Evolutionary conservation across 2,888 invertebrate species (phyloP), one percentile per base, ranked within the genome.

Genomic region (Caradrina kadenii): DNA sequence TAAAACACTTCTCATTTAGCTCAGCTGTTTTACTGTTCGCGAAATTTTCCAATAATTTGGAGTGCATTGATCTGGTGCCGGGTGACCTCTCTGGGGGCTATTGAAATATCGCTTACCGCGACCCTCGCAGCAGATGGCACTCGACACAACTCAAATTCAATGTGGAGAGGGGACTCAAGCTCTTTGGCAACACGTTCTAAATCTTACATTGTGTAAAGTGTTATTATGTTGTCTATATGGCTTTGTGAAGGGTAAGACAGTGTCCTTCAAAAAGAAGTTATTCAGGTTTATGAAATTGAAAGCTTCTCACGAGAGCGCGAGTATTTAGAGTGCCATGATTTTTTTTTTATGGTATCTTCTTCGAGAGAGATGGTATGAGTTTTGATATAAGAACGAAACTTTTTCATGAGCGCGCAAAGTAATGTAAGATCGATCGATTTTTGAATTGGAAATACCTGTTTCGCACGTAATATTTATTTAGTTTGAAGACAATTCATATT

Each of bases 61-160:
- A 91, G 90, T 87, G 87, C 84, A 76, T 85, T 82, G 81, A 69
- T 81, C 85, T 69, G 82, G 78, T 80, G 81, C 61, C 77, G 77
- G 72, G 83, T 82, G 87, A 88, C 88, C 88, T 88, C 82, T 81
- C 79, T 63, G 62, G 80, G 58, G 73, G 85, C 90, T 86, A 87
- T 91, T 91, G 89, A 93, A 90, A 92, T 91, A 92, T 89, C 88
- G 93, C 91, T 93, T 90, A 92, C 90, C 73, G 67, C 76, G 86
- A 80, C 86, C 84, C 85, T 86, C 80, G 79, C 78, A 67, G 79
- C 82, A 63, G 79, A 81, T 79, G 85, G 82, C 85, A 86, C 92
- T 93, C 80, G 83, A 89, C 84, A 77, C 86, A 85, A 87, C 90
- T 91, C 85, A 80, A 89, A 90, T 90, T 89, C 88, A 89, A 88